Conservation (phyloP, 2,888 invertebrate species). For the Troides helena region DNA sequence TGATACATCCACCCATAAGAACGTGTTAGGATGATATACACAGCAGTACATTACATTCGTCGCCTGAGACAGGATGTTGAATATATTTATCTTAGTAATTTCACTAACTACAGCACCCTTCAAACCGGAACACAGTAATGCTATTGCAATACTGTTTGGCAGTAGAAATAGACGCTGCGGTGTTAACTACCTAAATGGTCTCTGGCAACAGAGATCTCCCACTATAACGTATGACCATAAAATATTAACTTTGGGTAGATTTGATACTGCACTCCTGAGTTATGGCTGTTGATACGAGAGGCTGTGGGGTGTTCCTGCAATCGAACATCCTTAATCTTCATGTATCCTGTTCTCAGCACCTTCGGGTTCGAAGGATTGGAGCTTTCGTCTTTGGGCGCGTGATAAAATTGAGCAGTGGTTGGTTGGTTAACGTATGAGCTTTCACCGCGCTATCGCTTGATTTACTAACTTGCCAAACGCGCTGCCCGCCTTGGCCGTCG, state of each 20-base stretch:
- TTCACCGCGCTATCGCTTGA: constrained; percentile 59
- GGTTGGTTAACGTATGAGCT: constrained; percentile 49
- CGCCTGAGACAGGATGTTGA: no score
- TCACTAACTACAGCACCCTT: no score
- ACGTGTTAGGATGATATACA: no score
- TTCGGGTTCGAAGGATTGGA: constrained; percentile 21
- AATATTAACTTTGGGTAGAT: not conserved
- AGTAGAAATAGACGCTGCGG: no score
- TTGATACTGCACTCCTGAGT: not conserved
- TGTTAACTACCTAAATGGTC: no score
- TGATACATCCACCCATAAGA: no score
- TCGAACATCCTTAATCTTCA: constrained; percentile 1
- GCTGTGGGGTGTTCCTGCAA: not conserved
- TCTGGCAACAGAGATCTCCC: no score
- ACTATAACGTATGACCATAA: no score
- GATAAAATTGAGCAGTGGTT: constrained; percentile 36
- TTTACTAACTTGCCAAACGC: constrained; percentile 62
- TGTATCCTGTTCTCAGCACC: constrained; percentile 12
- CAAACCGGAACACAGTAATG: no score
- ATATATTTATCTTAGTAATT: no score
- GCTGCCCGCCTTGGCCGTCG: constrained; percentile 42
- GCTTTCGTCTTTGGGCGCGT: constrained; percentile 20
- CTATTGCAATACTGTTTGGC: no score
- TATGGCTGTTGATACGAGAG: not conserved
- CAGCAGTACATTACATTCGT: no score